phyloP scores from a whole-genome alignment of 2,888 invertebrate genomes.

The Orchesellides sinensis region DNA sequence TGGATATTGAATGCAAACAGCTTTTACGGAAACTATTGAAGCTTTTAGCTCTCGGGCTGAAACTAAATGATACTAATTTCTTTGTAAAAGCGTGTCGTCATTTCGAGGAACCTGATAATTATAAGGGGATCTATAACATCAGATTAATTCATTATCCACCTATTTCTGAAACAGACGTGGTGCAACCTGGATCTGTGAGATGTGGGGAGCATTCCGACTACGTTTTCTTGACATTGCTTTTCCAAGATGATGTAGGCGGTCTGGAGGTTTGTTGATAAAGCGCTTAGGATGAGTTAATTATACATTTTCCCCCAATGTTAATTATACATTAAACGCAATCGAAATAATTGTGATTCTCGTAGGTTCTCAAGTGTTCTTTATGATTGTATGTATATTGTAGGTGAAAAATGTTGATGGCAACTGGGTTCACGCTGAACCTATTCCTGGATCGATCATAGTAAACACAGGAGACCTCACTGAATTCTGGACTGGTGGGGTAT shows the following conservation, averaged over 20 bases:
- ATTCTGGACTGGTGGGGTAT: slow-evolving; percentile 56
- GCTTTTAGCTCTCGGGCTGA: slow-evolving; percentile 49
- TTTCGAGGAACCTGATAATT: slow-evolving; percentile 13
- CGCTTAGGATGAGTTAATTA: too few species aligned
- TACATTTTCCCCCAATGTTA: too few species aligned
- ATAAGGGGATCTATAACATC: slow-evolving; percentile 27
- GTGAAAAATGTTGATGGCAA: slow-evolving; percentile 39
- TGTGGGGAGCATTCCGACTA: slow-evolving; percentile 63
- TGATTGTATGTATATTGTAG: slow-evolving; percentile 3
- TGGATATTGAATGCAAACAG: slow-evolving; percentile 31
- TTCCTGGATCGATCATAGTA: slow-evolving; percentile 42
- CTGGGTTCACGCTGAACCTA: slow-evolving; percentile 50
- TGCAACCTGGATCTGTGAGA: slow-evolving; percentile 27
- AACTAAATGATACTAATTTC: slow-evolving; percentile 44
- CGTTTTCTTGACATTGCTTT: slow-evolving; percentile 41
- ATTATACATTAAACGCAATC: not conserved
- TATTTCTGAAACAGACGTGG: not conserved
- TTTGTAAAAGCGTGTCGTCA: slow-evolving; percentile 29
- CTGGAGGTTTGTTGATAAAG: slow-evolving; percentile 31
- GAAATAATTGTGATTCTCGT: not conserved
- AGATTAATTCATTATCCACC: slow-evolving; percentile 52
- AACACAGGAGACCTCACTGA: slow-evolving; percentile 61
- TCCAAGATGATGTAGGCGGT: slow-evolving; percentile 52
- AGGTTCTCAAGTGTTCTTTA: not conserved
- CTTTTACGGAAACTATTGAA: slow-evolving; percentile 48